Percentiles rank a stretch among this genome's conserved stretches.
Conservation (phyloP, 1,140 invertebrate species). For the Pseudomyrmex flavicornis region DNA sequence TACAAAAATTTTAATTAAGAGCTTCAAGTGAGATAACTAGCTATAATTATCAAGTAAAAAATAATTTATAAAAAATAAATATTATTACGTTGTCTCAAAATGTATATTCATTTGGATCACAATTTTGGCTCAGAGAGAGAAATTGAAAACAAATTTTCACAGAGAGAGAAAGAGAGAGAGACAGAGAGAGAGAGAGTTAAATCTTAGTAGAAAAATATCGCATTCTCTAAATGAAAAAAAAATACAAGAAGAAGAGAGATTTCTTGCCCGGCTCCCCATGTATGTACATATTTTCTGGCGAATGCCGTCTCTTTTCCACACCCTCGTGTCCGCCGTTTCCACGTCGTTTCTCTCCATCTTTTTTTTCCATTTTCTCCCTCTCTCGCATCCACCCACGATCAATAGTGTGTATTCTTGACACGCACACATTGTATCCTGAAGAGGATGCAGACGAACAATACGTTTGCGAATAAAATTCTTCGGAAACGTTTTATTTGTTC, state of each 20-base stretch:
- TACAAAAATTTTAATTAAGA: too few relatives aligned
- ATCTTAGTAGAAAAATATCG: conserved; percentile 26
- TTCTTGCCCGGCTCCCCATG: conserved; percentile 68
- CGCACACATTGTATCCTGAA: conserved; percentile 78
- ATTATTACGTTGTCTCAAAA: too few relatives aligned
- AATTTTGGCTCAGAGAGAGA: not conserved
- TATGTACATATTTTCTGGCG: conserved; percentile 67
- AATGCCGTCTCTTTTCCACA: conserved; percentile 31
- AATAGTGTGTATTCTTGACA: conserved; percentile 82
- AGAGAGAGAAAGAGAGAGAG: not conserved
- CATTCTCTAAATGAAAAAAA: conserved; percentile 49
- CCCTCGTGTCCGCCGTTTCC: conserved; percentile 31
- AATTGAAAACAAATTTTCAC: conserved; percentile 6
- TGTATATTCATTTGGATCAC: too few relatives aligned
- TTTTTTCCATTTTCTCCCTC: conserved; percentile 73
- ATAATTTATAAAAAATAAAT: too few relatives aligned
- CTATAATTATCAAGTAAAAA: too few relatives aligned
- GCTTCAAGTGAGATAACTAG: too few relatives aligned
- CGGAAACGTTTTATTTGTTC: not conserved
- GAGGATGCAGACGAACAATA: conserved; percentile 52
- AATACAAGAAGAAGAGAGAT: conserved; percentile 61
- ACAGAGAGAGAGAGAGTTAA: not conserved
- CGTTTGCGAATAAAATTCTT: not conserved
- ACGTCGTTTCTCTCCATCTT: conserved; percentile 55
- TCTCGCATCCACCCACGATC: conserved; percentile 79